Conservation (phyloP, 2,888 invertebrate genomes). For the Dynastes tityus region DNA sequence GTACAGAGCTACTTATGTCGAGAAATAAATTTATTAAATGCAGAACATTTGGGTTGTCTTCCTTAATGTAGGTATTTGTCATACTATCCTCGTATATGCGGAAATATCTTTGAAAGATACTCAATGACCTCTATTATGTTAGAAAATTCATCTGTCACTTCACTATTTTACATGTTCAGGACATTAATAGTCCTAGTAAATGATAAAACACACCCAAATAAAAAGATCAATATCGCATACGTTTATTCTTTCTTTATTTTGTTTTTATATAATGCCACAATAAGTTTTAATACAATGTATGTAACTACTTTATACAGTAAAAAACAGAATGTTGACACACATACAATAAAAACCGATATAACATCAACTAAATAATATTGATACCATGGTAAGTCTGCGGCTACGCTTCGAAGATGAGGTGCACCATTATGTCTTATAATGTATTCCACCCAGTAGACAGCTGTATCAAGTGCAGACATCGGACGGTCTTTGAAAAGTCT, state of each 20-base stretch:
- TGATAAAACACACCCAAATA: too few relatives aligned
- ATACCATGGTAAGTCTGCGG: constrained; percentile 57
- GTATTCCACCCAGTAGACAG: constrained; percentile 58
- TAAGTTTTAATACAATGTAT: not conserved
- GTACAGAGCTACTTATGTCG: too few relatives aligned
- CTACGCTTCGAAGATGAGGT: constrained; percentile 54
- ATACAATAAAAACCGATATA: constrained; percentile 15
- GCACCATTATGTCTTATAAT: constrained; percentile 58
- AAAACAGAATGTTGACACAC: constrained; percentile 18
- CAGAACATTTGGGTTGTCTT: too few relatives aligned
- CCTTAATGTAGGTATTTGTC: too few relatives aligned
- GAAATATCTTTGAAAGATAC: too few relatives aligned
- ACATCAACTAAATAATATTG: constrained; percentile 57
- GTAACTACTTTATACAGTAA: constrained; percentile 19
- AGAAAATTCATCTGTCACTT: too few relatives aligned
- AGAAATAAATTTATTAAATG: too few relatives aligned
- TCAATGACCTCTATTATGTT: too few relatives aligned
- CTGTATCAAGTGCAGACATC: constrained; percentile 55
- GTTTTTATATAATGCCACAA: not conserved
- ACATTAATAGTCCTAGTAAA: too few relatives aligned
- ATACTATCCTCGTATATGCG: too few relatives aligned
- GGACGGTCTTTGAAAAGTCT: constrained; percentile 55
- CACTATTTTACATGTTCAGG: too few relatives aligned
- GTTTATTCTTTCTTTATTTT: constrained; percentile 7
- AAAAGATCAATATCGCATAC: too few relatives aligned